These are phyloP conservation scores for Eilema caniola DNA, from an alignment of 2,888 invertebrate genomes.

Conservation along the genomic window DNA sequence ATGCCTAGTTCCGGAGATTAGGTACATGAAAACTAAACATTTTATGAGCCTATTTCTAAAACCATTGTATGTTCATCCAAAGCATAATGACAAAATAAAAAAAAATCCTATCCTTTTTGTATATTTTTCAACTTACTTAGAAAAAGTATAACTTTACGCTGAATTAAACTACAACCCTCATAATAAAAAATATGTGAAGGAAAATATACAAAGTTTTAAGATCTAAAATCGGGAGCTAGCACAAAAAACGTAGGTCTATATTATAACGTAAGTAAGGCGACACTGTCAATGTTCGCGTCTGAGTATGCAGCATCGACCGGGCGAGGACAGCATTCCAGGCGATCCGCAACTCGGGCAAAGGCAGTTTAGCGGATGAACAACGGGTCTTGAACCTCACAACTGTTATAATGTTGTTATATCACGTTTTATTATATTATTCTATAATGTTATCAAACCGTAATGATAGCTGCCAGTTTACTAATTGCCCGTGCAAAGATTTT, in stretches of 20 bases:
- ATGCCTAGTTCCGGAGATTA: too few species aligned
- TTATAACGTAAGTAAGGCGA: not conserved
- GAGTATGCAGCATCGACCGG: slow-evolving; percentile 63
- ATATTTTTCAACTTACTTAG: too few species aligned
- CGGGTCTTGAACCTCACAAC: slow-evolving; percentile 68
- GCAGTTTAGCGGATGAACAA: slow-evolving; percentile 64
- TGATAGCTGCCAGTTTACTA: slow-evolving; percentile 22
- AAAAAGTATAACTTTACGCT: too few species aligned
- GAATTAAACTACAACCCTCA: too few species aligned
- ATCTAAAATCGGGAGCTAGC: not conserved
- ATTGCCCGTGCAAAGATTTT: slow-evolving; percentile 25
- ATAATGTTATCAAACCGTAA: slow-evolving; percentile 13
- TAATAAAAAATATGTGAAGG: too few species aligned
- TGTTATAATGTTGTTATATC: not conserved
- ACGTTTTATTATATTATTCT: slow-evolving; percentile 21
- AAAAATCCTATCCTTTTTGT: too few species aligned
- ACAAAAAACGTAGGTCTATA: not conserved
- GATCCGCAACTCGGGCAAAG: slow-evolving; percentile 54
- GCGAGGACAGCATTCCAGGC: slow-evolving; percentile 77
- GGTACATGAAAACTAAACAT: too few species aligned
- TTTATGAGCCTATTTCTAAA: too few species aligned
- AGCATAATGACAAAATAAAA: too few species aligned
- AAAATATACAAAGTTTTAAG: not conserved
- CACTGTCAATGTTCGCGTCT: slow-evolving; percentile 54
- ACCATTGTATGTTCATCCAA: too few species aligned